Evolutionary conservation across 2,113 vertebrate genomes (phyloP), one percentile per base, ranked within the genome.

Genomic region (Anguilla japonica): DNA sequence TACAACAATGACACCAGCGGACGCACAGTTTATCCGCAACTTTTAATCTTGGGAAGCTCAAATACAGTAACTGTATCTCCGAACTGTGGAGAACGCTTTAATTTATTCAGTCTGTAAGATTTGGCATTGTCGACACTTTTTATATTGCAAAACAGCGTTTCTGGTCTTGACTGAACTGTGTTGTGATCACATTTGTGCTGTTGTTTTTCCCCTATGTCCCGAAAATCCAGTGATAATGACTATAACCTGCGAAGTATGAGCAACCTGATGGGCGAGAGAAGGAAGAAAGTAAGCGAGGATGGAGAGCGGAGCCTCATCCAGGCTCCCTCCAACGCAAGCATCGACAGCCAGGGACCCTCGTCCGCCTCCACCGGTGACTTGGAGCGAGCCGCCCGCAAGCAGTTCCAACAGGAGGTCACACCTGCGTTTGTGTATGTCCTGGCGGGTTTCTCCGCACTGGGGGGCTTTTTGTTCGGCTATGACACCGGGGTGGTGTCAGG

Each of bases 401-500:
- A 94, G 87, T 95, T 95, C 88, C 95, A 96, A 92, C 93, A 88
- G 84, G 93, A 94, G 43, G 92, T 94, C 91, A 96, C 96, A 13
- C 92, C 96, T 0, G 84, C 63, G 71, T 98, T 99, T 88, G 90
- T 99, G 57, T 96, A 95, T 15, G 5, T 93, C 34, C 18, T 96
- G 89, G 92, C 93, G 0, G 94, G 94, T 43, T 98, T 98, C 95
- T 98, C 98, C 0, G 98, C 98, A 67, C 93, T 99, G 83, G 98
- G 98, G 16, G 98, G 98, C 83, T 98, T 99, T 87, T 96, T 99
- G 53, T 99, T 99, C 88, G 98, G 98, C 89, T 99, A 99, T 43
- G 98, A 99, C 94, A 99, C 98, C 2, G 98, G 98, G 5, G 98
- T 99, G 91, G 97, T 99, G 85, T 98, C 98, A 0, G 98, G 98